These are phyloP conservation scores for Passer domesticus DNA, from an alignment of 2,113 vertebrate species.

Conservation along the genomic window DNA sequence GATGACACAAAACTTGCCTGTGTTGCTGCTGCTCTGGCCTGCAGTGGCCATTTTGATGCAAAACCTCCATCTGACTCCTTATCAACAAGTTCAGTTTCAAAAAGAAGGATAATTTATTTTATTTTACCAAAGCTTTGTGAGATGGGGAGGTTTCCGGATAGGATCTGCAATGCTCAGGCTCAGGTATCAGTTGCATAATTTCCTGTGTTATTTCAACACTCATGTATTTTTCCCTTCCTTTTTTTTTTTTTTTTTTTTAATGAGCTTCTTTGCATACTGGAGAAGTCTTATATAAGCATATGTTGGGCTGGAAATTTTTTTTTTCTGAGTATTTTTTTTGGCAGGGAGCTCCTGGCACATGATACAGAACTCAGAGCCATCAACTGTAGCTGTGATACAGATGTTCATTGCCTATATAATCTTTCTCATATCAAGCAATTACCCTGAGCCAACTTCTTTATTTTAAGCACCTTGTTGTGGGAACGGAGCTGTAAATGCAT, in stretches of 20 bases:
- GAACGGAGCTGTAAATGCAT: constrained; percentile 34
- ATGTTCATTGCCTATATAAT: constrained; percentile 65
- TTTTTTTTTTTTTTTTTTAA: neutral
- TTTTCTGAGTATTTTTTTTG: constrained; percentile 48
- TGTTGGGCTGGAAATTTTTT: constrained; percentile 13
- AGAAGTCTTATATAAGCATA: constrained; percentile 49
- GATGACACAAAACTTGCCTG: neutral
- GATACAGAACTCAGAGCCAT: constrained; percentile 52
- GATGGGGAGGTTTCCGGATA: constrained; percentile 5
- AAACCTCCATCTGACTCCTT: neutral
- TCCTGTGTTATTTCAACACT: constrained; percentile 62
- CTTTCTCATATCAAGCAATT: constrained; percentile 65
- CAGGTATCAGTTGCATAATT: constrained; percentile 66
- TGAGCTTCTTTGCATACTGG: constrained; percentile 44
- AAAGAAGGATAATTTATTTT: neutral
- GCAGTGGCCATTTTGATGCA: neutral
- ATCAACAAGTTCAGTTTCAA: constrained; percentile 21
- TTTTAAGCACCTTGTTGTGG: constrained; percentile 69
- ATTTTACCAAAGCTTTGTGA: neutral
- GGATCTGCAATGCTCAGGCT: constrained; percentile 23
- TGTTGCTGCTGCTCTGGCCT: neutral
- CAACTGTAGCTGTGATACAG: constrained; percentile 64
- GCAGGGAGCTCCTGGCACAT: constrained; percentile 53
- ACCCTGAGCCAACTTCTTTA: constrained; percentile 55
- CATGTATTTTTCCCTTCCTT: neutral